Evolutionary conservation across 2,797 vertebrate species (phyloP).

Genomic region (Chanos chanos): DNA sequence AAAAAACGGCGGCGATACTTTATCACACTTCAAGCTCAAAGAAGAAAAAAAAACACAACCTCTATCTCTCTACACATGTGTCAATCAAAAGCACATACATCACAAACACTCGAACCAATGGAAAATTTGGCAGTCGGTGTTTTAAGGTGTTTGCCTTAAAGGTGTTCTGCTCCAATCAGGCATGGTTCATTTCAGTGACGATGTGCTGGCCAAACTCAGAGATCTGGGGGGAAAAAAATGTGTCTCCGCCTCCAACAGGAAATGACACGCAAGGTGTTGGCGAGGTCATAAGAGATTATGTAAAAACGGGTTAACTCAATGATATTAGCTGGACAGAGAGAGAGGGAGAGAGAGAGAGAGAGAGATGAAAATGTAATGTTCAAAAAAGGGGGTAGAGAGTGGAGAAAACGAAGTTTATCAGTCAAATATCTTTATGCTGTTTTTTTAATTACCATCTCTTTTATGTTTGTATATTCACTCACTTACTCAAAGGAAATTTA

Average conservation of each 20-base stretch:
- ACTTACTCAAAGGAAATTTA: too few relatives aligned
- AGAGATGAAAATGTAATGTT: conserved; percentile 16
- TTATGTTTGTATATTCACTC: too few relatives aligned
- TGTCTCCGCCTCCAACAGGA: conserved; percentile 41
- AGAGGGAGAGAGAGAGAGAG: conserved; percentile 22
- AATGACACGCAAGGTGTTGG: conserved; percentile 51
- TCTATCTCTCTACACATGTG: too few relatives aligned
- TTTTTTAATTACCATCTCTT: too few relatives aligned
- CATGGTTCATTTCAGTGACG: conserved; percentile 41
- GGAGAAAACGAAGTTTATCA: too few relatives aligned
- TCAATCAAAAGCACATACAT: too few relatives aligned
- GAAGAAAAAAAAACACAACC: too few relatives aligned
- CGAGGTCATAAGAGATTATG: conserved; percentile 40
- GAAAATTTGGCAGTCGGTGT: too few relatives aligned
- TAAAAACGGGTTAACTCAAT: conserved; percentile 33
- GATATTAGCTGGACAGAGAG: conserved; percentile 32
- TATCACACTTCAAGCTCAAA: too few relatives aligned
- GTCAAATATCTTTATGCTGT: too few relatives aligned
- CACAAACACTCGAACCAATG: not conserved
- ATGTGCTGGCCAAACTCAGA: conserved; percentile 49
- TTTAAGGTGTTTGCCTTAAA: conserved; percentile 22
- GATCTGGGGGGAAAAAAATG: conserved; percentile 39
- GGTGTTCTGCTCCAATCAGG: conserved; percentile 47
- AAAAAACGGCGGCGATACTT: too few relatives aligned
- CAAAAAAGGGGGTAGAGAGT: not conserved